Conservation (phyloP, 2,888 invertebrate genomes). For the Ischnura elegans region DNA sequence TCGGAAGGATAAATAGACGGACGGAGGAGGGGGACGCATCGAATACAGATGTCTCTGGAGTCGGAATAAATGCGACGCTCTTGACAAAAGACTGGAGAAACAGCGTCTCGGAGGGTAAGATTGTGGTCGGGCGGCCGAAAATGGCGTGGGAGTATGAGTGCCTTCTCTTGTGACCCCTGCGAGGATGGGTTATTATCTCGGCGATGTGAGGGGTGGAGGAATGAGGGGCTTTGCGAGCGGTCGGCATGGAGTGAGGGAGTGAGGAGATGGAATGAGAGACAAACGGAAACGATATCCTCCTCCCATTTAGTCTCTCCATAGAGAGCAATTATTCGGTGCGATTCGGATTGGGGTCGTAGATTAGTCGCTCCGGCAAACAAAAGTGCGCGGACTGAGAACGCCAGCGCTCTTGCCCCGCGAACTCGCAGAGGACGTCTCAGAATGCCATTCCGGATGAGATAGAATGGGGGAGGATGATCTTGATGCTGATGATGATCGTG, state of each 20-base stretch:
- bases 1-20: not conserved
- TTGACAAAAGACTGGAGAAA: not conserved
- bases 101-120: not conserved
- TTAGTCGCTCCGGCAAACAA: constrained; percentile 10
- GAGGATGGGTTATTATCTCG: not conserved
- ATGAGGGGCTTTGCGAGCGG: not conserved
- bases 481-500: not conserved
- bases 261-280: not conserved
- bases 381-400: not conserved
- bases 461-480: too few relatives aligned
- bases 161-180: not conserved
- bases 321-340: not conserved
- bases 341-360: constrained; percentile 13
- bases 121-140: not conserved
- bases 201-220: not conserved
- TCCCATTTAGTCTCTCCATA: not conserved
- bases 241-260: not conserved
- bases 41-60: not conserved
- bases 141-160: not conserved
- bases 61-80: constrained; percentile 11
- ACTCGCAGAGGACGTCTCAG: not conserved
- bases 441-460: too few relatives aligned
- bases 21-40: too few relatives aligned
- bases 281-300: not conserved
- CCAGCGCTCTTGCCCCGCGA: not conserved